Percentiles rank a stretch among this genome's conserved stretches.
phyloP scores from a whole-genome alignment of 1,140 invertebrate genomes.

The Nasonia longicornis region DNA sequence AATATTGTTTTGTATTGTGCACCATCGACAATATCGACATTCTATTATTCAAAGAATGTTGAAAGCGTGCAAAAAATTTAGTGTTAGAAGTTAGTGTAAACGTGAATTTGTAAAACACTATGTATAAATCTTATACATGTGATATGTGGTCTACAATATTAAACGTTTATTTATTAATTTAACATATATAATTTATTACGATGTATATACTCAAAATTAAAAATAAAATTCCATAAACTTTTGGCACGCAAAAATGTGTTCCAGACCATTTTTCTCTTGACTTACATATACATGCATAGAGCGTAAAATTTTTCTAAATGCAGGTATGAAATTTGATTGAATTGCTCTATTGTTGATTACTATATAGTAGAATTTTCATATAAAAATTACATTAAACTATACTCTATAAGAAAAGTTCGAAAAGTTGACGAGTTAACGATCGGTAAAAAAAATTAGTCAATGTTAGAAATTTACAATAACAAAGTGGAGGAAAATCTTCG shows the following conservation, averaged over 20 bases:
- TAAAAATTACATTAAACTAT: constrained; percentile 38
- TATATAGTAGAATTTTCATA: constrained; percentile 40
- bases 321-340: constrained; percentile 42
- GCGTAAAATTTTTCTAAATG: constrained; percentile 41
- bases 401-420: background rate
- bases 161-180: background rate
- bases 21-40: background rate
- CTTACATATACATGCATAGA: constrained; percentile 47
- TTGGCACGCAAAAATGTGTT: constrained; percentile 62
- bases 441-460: constrained; percentile 8
- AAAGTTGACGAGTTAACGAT: background rate
- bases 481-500: background rate
- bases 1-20: too few species aligned
- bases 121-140: constrained; percentile 4
- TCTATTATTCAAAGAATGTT: background rate
- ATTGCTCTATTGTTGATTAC: constrained; percentile 22
- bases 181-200: background rate
- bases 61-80: constrained; percentile 16
- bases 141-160: constrained; percentile 44
- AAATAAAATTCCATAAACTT: constrained; percentile 48
- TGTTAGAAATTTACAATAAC: constrained; percentile 12
- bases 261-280: constrained; percentile 63
- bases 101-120: background rate
- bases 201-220: constrained; percentile 18
- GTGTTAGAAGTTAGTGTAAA: background rate